Percentiles rank a stretch among this genome's conserved stretches.
Evolutionary conservation across 1,140 invertebrate species (phyloP).

Genomic region (Bombus picipes): DNA sequence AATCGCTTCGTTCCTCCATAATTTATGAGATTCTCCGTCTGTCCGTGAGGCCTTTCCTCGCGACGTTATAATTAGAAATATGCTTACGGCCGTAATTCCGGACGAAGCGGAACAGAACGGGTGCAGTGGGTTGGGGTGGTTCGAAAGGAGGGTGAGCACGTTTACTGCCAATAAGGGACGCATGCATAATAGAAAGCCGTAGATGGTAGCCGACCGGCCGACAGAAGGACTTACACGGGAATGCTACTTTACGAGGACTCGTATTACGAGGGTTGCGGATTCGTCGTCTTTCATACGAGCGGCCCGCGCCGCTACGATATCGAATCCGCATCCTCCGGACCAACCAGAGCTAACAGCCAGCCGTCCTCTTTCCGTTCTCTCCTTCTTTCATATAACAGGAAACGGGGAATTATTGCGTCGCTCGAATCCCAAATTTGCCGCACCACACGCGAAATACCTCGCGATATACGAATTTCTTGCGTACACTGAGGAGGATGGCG

Average conservation of each 20-base stretch:
- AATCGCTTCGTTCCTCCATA: constrained; percentile 57
- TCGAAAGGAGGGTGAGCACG: constrained; percentile 65
- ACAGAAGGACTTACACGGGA: constrained; percentile 74
- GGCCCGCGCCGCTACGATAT: not conserved
- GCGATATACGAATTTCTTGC: not conserved
- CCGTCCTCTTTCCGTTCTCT: not conserved
- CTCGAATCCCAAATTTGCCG: not conserved
- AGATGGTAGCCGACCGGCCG: constrained; percentile 65
- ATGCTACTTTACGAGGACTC: constrained; percentile 74
- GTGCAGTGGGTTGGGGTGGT: constrained; percentile 7
- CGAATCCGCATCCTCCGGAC: not conserved
- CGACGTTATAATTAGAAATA: constrained; percentile 75
- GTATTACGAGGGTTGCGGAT: constrained; percentile 68
- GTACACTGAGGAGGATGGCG: not conserved
- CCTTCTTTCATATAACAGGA: not conserved
- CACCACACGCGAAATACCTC: not conserved
- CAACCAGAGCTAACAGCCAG: not conserved
- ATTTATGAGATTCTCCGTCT: constrained; percentile 72
- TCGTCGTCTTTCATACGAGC: constrained; percentile 58
- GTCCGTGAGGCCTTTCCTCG: constrained; percentile 64
- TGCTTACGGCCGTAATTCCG: constrained; percentile 73
- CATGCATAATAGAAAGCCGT: constrained; percentile 77
- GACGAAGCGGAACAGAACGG: not conserved
- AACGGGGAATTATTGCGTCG: not conserved
- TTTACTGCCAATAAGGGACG: constrained; percentile 78